Evolutionary conservation across 2,797 vertebrate species (phyloP).

Genomic region (Microcaecilia unicolor): DNA sequence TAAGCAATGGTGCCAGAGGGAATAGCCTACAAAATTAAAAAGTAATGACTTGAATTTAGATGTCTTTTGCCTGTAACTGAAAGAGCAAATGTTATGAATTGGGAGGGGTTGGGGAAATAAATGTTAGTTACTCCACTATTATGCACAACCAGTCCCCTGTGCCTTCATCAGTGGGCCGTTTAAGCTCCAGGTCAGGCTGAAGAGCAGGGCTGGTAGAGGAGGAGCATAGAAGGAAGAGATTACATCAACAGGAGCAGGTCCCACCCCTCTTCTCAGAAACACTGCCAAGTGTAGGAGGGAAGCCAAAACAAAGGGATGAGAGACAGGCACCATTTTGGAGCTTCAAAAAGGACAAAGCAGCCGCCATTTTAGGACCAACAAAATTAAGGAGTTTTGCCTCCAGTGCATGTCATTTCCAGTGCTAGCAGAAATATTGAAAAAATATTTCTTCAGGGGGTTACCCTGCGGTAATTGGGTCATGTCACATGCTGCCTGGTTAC

Average conservation of each 20-base stretch:
- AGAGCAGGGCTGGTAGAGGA: background rate
- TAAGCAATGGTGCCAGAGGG: background rate
- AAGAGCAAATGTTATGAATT: background rate
- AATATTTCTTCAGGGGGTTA: too few relatives aligned
- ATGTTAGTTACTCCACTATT: too few relatives aligned
- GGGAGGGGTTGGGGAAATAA: background rate
- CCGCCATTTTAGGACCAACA: constrained; percentile 5
- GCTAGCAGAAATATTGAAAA: too few relatives aligned
- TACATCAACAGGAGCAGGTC: background rate
- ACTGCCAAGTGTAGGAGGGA: constrained; percentile 24
- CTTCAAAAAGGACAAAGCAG: constrained; percentile 12
- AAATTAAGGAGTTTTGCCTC: too few relatives aligned
- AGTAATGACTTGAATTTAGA: background rate
- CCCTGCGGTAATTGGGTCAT: too few relatives aligned
- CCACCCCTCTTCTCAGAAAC: background rate
- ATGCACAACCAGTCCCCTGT: background rate
- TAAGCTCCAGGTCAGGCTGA: background rate
- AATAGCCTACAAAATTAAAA: constrained; percentile 1
- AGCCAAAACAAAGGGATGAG: constrained; percentile 36
- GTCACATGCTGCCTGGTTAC: too few relatives aligned
- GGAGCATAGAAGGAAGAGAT: background rate
- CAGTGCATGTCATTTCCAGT: too few relatives aligned
- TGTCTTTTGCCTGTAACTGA: background rate
- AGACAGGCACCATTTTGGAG: constrained; percentile 41
- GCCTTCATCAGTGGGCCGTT: constrained; percentile 4